Percentiles rank a stretch among this genome's conserved stretches.
Conservation (phyloP, 2,888 invertebrate species). For the Cerceris rybyensis region DNA sequence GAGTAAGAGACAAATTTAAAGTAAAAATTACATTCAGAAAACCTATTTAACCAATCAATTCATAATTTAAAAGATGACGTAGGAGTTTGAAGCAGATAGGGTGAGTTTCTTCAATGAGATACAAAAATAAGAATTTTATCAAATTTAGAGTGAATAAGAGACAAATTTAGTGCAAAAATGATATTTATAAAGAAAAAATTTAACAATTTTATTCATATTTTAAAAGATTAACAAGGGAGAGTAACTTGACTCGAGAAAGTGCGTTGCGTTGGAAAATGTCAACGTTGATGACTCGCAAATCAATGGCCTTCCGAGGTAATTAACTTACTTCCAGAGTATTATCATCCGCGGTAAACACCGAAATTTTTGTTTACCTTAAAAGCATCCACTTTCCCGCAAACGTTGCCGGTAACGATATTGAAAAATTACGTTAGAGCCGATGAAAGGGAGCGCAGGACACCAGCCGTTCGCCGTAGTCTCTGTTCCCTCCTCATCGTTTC, state of each 20-base stretch:
- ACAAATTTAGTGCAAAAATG: no score
- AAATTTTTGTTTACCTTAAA: conserved; percentile 65
- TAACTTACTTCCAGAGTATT: conserved; percentile 37
- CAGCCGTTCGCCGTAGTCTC: conserved; percentile 47
- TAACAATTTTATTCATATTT: background rate
- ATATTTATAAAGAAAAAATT: no score
- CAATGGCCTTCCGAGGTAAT: conserved; percentile 38
- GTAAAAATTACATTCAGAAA: no score
- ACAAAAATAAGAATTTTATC: no score
- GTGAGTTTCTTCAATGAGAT: no score
- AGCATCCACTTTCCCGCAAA: conserved; percentile 64
- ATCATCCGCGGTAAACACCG: conserved; percentile 56
- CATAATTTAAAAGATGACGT: no score
- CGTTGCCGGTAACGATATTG: conserved; percentile 66
- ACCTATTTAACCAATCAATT: no score
- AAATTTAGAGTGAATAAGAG: no score
- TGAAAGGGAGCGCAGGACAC: conserved; percentile 65
- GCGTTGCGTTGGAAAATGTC: background rate
- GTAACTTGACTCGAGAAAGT: no score
- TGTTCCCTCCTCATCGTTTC: conserved; percentile 55
- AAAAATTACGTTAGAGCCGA: conserved; percentile 72
- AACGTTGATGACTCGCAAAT: conserved; percentile 19
- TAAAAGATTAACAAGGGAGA: background rate
- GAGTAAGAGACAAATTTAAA: no score
- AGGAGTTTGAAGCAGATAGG: no score